Percentiles rank a stretch among this genome's conserved stretches.
phyloP scores from a whole-genome alignment of 2,888 invertebrate genomes.

The Plebejus argus region DNA sequence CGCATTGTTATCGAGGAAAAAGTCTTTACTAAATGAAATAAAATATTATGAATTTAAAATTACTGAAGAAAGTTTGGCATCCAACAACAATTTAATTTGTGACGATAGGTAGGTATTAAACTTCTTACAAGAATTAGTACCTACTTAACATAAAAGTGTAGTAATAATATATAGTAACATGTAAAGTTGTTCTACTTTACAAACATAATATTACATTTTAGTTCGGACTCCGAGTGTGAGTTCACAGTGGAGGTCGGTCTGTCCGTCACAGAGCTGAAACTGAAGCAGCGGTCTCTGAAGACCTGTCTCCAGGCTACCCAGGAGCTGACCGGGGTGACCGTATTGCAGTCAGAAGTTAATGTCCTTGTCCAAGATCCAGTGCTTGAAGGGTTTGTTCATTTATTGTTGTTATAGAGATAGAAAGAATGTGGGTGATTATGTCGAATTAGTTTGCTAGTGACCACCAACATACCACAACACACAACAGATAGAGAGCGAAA shows the following conservation, averaged over 20 bases:
- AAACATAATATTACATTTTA: constrained; percentile 46
- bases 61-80: constrained; percentile 47
- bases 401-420: neutral
- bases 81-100: neutral
- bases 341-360: constrained; percentile 59
- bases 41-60: constrained; percentile 58
- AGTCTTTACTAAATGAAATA: constrained; percentile 56
- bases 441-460: too few species aligned
- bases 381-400: constrained; percentile 50
- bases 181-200: neutral
- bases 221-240: constrained; percentile 61
- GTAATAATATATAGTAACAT: neutral
- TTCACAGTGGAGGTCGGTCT: constrained; percentile 47
- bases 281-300: constrained; percentile 47
- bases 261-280: constrained; percentile 48
- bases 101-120: constrained; percentile 24
- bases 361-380: constrained; percentile 54
- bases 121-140: neutral
- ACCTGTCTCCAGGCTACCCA: constrained; percentile 61
- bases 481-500: neutral
- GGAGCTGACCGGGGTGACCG: constrained; percentile 58
- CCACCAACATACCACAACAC: too few species aligned
- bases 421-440: too few species aligned
- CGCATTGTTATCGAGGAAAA: constrained; percentile 53
- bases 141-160: neutral